Base-by-base conservation (phyloP, 2,888 invertebrate genomes). In the Monopis laevigella region DNA sequence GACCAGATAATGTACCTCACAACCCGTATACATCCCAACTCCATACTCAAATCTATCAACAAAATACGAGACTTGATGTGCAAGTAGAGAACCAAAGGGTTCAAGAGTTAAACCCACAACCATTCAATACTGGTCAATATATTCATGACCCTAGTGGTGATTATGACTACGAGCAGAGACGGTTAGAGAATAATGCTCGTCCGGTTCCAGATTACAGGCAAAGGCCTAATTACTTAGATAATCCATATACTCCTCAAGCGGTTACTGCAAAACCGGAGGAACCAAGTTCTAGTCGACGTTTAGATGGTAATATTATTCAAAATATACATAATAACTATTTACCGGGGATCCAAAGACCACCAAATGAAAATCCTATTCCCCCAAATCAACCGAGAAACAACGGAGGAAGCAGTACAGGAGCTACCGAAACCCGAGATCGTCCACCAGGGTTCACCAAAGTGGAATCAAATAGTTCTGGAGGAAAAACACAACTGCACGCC, bases 401-500 rank as follows among this genome's bases (percentile, higher is more conserved):
- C 65, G 72, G 4, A 56, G 62, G 55, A 72, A 67, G 47, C 73
- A 68, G 48, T 7, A 14, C 3, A n/a, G 16, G 16, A 32, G 10
- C 30, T 2, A 8, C 32, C n/a, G 16, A 81, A 72, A 16, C 80
- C 67, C 43, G 85, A 68, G 78, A 83, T 42, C 74, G 84, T 46
- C 85, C 86, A 21, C 84, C 87, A 2, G 86, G 86, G 3, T 88
- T 84, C 56, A 88, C 87, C 10, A 84, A 86, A 53, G 88, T 88
- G 30, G 78, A 80, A 54, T 59, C 67, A 3, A 84, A 84, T 46
- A 77, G 82, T 1, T 74, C 69, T 44, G 86, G 73, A 53, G 72
- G 77, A 11, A 85, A 85, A 58, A 86, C 87, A 1, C 87, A 88
- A 51, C 67, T 89, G 44, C 89, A 89, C 61, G 88, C 89, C 2